Base-by-base conservation (phyloP, 2,113 vertebrate species). In the Scalopus aquaticus region DNA sequence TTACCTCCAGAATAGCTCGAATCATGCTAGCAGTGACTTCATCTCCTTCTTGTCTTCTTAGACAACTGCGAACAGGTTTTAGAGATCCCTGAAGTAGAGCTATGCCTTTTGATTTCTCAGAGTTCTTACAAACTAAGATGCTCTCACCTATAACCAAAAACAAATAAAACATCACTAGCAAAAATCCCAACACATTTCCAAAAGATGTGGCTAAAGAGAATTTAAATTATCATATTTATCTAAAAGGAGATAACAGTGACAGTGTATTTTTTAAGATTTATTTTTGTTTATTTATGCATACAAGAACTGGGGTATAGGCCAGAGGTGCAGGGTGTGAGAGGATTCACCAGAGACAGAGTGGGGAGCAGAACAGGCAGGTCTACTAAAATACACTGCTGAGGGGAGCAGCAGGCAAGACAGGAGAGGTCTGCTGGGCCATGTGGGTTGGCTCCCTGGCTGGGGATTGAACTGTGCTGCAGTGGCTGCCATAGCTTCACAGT, bases 1-100 rank as follows among this genome's bases (percentile, higher is more conserved):
- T 5, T 98, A 99, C 99, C 99, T 99, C 99, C 70, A 99, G 98
- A 97, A 99, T 99, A 86, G 99, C 99, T 97, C 99, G 98, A 81
- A 99, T 98, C 99, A 99, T 99, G 93, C 99, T 99, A 15, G 98
- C 99, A 79, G 99, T 98, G 84, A 99, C 96, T 35, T 98, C 99
- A 67, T 99, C 99, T 39, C 99, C 99, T 82, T 99, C 99, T 80
- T 67, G 97, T 98, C 98, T 99, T 90, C 98, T 97, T 93, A 99
- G 98, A 97, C 99, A 99, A 98, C 99, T 99, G 89, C 95, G 95
- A 97, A 99, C 99, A 93, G 99, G 99, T 95, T 98, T 99, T 58
- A 99, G 98, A 78, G 97, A 97, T 46, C 99, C 99, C 79, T 98
- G 99, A 84, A 99, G 98, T 0, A 99, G 98, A 95, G 97, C 98